These are phyloP conservation scores for Coccyzus lansbergi DNA, from an alignment of 2,797 vertebrate species.

Conservation along the genomic window DNA sequence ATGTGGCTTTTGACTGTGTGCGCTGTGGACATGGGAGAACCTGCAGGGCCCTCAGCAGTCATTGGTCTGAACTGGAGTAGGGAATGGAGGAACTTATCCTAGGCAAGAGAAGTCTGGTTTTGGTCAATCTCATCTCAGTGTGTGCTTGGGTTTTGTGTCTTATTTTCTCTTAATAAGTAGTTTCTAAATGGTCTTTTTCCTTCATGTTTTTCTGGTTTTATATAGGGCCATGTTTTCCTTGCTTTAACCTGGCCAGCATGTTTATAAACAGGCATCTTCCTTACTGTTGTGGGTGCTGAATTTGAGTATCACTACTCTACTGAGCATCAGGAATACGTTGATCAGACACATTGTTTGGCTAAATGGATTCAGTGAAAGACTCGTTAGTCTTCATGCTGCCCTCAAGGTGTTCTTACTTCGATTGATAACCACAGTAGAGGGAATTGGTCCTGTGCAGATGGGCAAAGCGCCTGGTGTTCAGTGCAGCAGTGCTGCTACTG, in stretches of 20 bases:
- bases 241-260: background rate
- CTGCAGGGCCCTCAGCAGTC: background rate
- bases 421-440: conserved; percentile 13
- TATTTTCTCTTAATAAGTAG: background rate
- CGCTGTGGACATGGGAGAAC: background rate
- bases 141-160: background rate
- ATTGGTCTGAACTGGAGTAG: background rate
- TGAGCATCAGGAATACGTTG: background rate
- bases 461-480: background rate
- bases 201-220: background rate
- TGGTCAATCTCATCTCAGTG: background rate
- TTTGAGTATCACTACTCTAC: background rate
- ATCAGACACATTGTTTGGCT: background rate
- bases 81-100: background rate
- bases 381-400: background rate
- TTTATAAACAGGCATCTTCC: background rate
- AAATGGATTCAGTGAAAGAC: background rate
- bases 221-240: background rate
- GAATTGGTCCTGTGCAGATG: background rate
- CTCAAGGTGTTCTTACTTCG: background rate
- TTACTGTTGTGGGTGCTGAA: background rate
- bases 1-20: background rate
- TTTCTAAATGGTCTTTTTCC: conserved; percentile 10
- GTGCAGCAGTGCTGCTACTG: background rate
- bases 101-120: background rate